Conservation (phyloP, 2,113 vertebrate species). For the Pangasianodon hypophthalmus region DNA sequence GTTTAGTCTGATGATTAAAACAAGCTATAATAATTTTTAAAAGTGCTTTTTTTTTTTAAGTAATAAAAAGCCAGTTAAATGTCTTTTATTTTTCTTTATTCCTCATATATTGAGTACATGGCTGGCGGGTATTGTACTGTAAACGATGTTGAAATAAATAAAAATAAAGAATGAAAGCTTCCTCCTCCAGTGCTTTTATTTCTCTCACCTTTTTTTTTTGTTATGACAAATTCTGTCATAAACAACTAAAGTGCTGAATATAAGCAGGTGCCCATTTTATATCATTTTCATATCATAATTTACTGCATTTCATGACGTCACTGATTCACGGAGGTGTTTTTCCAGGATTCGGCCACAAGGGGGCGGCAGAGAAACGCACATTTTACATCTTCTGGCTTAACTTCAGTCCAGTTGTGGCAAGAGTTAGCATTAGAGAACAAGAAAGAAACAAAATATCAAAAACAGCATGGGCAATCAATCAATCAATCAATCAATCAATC, state of each 20-base stretch:
- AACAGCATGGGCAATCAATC: neutral
- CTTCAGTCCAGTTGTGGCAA: neutral
- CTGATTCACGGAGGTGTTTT: neutral
- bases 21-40: constrained; percentile 75
- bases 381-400: too few relatives aligned
- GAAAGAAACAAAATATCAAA: neutral
- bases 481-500: neutral
- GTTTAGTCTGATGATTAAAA: constrained; percentile 72
- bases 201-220: neutral
- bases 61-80: constrained; percentile 63
- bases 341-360: neutral
- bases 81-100: constrained; percentile 76
- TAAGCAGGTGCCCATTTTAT: neutral
- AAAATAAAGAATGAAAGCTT: constrained; percentile 61
- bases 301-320: neutral
- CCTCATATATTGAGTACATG: constrained; percentile 77
- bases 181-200: neutral
- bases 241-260: neutral
- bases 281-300: neutral
- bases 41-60: constrained; percentile 72
- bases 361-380: constrained; percentile 19
- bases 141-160: constrained; percentile 79
- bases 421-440: neutral
- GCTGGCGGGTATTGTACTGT: constrained; percentile 77
- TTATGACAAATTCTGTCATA: neutral